A percentile compares a stretch with the other conserved stretches of the same genome.
Conservation (phyloP, 2,888 invertebrate species). For the Tenodera sinensis region DNA sequence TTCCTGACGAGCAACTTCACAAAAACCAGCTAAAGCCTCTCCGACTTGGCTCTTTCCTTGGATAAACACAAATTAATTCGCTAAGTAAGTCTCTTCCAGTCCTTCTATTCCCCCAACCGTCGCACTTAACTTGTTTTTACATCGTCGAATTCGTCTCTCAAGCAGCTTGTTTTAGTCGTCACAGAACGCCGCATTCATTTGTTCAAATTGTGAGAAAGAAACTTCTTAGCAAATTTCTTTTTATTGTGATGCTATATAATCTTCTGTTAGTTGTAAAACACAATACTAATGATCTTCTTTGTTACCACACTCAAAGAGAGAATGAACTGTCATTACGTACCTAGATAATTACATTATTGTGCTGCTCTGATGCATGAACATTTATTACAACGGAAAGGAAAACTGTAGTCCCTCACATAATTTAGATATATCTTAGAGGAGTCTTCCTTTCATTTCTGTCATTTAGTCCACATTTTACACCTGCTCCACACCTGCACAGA, state of each 20-base stretch:
- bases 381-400: too few relatives aligned
- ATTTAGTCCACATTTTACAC: too few relatives aligned
- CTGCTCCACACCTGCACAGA: too few relatives aligned
- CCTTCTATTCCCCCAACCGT: neutral
- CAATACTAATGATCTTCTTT: neutral
- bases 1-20: neutral
- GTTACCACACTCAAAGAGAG: neutral
- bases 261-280: neutral
- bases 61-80: conserved; percentile 2
- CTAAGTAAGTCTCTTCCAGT: neutral
- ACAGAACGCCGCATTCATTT: neutral
- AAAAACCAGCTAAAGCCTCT: neutral
- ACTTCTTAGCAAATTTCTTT: neutral
- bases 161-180: neutral
- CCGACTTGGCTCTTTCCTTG: neutral
- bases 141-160: neutral
- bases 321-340: neutral
- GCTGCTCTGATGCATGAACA: too few relatives aligned
- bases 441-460: too few relatives aligned
- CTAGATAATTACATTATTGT: neutral
- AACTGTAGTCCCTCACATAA: too few relatives aligned
- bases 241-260: neutral
- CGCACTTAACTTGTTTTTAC: neutral
- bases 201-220: neutral
- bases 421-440: too few relatives aligned